phyloP scores from a whole-genome alignment of 1,140 invertebrate genomes.

The Fopius arisanus region DNA sequence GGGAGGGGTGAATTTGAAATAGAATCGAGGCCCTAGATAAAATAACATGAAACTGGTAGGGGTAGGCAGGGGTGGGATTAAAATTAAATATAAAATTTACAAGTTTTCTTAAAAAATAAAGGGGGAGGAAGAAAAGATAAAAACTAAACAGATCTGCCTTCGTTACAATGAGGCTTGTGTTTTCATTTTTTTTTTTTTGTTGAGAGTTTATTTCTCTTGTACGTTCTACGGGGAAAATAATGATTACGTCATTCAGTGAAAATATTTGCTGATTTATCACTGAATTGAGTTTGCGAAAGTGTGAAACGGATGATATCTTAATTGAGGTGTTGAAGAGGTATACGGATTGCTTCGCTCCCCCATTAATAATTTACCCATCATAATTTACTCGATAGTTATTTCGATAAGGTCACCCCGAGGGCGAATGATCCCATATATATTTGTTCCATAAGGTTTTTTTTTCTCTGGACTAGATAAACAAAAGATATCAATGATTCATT shows the following conservation, averaged over 20 bases:
- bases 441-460: background rate
- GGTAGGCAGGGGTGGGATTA: background rate
- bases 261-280: background rate
- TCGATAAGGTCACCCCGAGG: background rate
- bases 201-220: background rate
- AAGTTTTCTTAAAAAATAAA: background rate
- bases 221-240: background rate
- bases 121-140: background rate
- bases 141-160: constrained; percentile 5
- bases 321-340: background rate
- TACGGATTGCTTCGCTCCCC: background rate
- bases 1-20: background rate
- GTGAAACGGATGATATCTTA: background rate
- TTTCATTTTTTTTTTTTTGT: background rate
- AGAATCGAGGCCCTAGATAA: background rate
- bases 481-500: background rate
- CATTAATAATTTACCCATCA: background rate
- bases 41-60: background rate
- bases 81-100: background rate
- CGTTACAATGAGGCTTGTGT: background rate
- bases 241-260: background rate
- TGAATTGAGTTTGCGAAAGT: background rate
- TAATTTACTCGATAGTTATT: background rate
- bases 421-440: background rate
- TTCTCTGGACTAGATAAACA: background rate